A percentile compares a stretch with the other conserved stretches of the same genome.
phyloP scores from a whole-genome alignment of 2,113 vertebrate genomes.

The Carassius gibelio region DNA sequence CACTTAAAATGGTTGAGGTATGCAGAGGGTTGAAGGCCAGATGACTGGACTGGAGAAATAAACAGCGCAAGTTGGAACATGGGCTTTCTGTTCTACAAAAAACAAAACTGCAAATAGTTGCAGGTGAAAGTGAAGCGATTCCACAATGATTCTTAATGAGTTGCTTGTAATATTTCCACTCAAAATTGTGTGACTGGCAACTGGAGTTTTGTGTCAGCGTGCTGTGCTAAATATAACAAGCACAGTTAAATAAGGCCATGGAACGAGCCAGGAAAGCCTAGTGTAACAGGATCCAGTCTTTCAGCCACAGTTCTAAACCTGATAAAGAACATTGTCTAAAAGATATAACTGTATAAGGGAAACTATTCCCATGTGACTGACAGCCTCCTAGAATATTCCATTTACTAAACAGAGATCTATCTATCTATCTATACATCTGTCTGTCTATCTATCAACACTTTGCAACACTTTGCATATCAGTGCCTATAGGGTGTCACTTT shows the following conservation, averaged over 20 bases:
- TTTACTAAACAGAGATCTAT: constrained; percentile 45
- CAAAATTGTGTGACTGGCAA: constrained; percentile 75
- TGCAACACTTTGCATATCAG: no score
- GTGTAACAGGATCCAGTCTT: constrained; percentile 71
- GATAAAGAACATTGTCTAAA: constrained; percentile 75
- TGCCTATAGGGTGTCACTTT: no score
- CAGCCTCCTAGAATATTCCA: constrained; percentile 75
- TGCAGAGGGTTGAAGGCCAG: constrained; percentile 20
- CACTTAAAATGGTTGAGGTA: constrained; percentile 27
- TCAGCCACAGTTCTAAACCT: constrained; percentile 63
- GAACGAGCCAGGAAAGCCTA: constrained; percentile 75
- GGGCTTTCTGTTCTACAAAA: not conserved
- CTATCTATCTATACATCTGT: no score
- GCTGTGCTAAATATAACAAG: constrained; percentile 75
- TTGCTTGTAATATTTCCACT: constrained; percentile 67
- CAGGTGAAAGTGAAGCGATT: constrained; percentile 43
- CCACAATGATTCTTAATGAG: constrained; percentile 56
- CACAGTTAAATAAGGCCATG: constrained; percentile 79
- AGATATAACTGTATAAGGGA: constrained; percentile 76
- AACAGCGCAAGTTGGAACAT: not conserved
- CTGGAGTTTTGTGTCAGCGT: constrained; percentile 71
- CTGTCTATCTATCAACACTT: no score
- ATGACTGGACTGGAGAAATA: constrained; percentile 20
- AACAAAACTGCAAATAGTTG: constrained; percentile 24
- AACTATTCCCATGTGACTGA: constrained; percentile 76